Percentiles rank a stretch among this genome's conserved stretches.
phyloP scores from a whole-genome alignment of 2,113 vertebrate species.

The Tychaedon coryphoeus region DNA sequence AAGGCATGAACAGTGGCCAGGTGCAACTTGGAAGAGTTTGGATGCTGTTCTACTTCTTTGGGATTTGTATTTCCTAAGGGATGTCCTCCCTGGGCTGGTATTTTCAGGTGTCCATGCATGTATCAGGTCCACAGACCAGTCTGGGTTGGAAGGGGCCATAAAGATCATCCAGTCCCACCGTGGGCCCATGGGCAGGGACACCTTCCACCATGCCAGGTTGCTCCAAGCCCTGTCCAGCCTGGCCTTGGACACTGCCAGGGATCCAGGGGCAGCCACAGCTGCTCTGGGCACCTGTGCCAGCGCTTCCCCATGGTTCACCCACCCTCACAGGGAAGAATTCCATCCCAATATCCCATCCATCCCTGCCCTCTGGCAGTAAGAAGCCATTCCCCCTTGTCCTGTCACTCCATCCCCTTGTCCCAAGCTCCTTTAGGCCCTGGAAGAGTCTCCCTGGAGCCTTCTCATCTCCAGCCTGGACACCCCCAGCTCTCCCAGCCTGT shows the following conservation, averaged over 20 bases:
- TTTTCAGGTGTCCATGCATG: not conserved
- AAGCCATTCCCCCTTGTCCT: not conserved
- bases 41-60: not conserved
- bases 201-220: fast-evolving
- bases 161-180: not conserved
- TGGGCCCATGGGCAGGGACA: not conserved
- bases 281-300: not conserved
- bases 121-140: not conserved
- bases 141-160: not conserved
- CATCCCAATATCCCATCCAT: fast-evolving
- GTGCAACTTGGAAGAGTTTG: not conserved
- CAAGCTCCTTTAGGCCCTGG: not conserved
- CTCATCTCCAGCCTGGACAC: not conserved
- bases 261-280: not conserved
- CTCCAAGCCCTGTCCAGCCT: not conserved
- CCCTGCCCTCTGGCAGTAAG: not conserved
- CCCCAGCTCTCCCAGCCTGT: not conserved
- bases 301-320: fast-evolving
- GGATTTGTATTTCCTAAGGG: not conserved
- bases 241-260: not conserved
- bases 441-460: not conserved
- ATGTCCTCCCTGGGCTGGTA: not conserved
- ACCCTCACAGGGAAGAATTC: not conserved
- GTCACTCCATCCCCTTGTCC: not conserved
- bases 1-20: not conserved